These are phyloP conservation scores for Adineta ricciae DNA, from an alignment of 2,888 invertebrate genomes.

Conservation along the genomic window DNA sequence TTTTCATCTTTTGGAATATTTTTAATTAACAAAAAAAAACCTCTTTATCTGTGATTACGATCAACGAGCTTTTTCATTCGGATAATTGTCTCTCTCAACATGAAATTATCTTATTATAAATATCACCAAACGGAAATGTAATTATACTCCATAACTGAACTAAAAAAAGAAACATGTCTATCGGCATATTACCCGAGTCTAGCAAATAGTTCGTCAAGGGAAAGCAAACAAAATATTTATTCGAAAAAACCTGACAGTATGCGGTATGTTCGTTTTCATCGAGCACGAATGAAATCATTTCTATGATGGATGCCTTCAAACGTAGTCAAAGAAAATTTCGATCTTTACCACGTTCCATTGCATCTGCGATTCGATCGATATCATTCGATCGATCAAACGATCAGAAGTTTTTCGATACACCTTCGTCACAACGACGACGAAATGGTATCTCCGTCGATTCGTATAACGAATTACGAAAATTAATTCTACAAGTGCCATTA, in stretches of 20 bases:
- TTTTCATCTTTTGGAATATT: too few species aligned
- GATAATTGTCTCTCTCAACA: too few species aligned
- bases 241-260: neutral
- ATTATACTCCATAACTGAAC: too few species aligned
- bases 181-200: too few species aligned
- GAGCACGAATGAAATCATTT: neutral
- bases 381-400: neutral
- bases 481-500: neutral
- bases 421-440: neutral
- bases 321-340: neutral
- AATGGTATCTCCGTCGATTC: neutral
- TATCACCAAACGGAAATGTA: too few species aligned
- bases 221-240: neutral
- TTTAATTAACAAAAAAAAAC: too few species aligned
- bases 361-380: neutral
- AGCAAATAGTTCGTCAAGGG: too few species aligned
- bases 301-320: neutral
- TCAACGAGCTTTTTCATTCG: too few species aligned
- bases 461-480: neutral
- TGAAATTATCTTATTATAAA: too few species aligned
- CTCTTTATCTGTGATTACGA: too few species aligned
- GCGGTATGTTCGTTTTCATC: neutral
- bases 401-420: neutral
- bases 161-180: too few species aligned
- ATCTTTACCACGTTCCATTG: neutral